Conservation (phyloP, 2,888 invertebrate genomes). For the Nymphalis c-album region DNA sequence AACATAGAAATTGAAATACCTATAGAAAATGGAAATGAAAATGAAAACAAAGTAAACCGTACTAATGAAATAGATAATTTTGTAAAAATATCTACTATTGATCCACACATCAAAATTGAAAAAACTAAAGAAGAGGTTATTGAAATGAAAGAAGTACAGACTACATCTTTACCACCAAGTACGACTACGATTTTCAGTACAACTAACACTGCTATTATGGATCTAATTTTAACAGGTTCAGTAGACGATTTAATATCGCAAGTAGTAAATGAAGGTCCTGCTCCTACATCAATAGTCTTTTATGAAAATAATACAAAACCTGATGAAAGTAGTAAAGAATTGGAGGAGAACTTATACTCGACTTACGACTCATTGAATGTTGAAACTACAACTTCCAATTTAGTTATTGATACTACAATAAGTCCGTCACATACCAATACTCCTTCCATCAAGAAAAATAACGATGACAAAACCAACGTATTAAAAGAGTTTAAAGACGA, state of each 20-base stretch:
- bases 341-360: slow-evolving; percentile 43
- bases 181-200: slow-evolving; percentile 39
- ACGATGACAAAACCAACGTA: slow-evolving; percentile 10
- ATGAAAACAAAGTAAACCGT: slow-evolving; percentile 41
- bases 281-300: slow-evolving; percentile 34
- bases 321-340: slow-evolving; percentile 40
- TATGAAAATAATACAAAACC: slow-evolving; percentile 29
- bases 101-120: slow-evolving; percentile 53
- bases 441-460: not conserved
- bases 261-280: slow-evolving; percentile 57
- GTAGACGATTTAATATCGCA: slow-evolving; percentile 78
- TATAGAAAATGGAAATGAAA: slow-evolving; percentile 47
- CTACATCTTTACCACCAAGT: slow-evolving; percentile 37
- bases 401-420: slow-evolving; percentile 31
- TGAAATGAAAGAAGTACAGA: slow-evolving; percentile 38
- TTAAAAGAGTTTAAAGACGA: slow-evolving; percentile 9
- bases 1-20: slow-evolving; percentile 68
- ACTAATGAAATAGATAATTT: slow-evolving; percentile 54
- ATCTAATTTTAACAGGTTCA: slow-evolving; percentile 70
- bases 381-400: slow-evolving; percentile 28
- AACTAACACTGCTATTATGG: slow-evolving; percentile 50
- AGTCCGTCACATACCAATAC: not conserved
- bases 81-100: slow-evolving; percentile 68
- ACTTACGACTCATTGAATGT: slow-evolving; percentile 35
- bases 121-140: slow-evolving; percentile 29